Percentiles rank a stretch among this genome's conserved stretches.
Evolutionary conservation across 2,113 vertebrate genomes (phyloP).

Genomic region (Loxodonta africana): DNA sequence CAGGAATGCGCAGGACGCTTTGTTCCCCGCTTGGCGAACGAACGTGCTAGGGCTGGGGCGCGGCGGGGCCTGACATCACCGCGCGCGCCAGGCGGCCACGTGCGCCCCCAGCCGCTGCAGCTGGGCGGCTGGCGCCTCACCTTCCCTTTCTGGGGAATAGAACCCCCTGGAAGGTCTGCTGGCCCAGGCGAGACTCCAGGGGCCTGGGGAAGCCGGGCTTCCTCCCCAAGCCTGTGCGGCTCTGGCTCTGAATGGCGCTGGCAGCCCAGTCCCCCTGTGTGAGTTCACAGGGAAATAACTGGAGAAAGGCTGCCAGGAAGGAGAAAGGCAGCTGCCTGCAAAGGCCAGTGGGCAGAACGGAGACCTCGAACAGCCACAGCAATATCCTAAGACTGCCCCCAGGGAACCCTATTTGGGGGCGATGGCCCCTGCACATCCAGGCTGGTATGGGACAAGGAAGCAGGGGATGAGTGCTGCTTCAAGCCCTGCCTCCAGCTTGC

Average conservation of each 20-base stretch:
- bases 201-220: background rate
- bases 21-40: conserved; percentile 60
- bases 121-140: background rate
- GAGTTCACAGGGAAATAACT: background rate
- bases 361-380: background rate
- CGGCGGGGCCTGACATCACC: conserved; percentile 79
- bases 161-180: background rate
- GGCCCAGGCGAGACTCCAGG: background rate
- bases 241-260: background rate
- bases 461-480: background rate
- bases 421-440: background rate
- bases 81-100: conserved; percentile 47
- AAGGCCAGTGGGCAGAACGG: background rate
- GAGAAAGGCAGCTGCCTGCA: background rate
- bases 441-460: background rate
- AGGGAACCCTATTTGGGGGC: background rate
- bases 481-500: background rate
- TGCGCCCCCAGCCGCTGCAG: background rate
- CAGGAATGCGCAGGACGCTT: conserved; percentile 82
- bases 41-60: conserved; percentile 79
- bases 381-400: background rate
- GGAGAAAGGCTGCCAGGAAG: background rate
- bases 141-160: background rate
- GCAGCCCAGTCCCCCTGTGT: background rate
- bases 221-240: background rate